phyloP scores from a whole-genome alignment of 2,888 invertebrate genomes.

The Phytoseiulus persimilis region DNA sequence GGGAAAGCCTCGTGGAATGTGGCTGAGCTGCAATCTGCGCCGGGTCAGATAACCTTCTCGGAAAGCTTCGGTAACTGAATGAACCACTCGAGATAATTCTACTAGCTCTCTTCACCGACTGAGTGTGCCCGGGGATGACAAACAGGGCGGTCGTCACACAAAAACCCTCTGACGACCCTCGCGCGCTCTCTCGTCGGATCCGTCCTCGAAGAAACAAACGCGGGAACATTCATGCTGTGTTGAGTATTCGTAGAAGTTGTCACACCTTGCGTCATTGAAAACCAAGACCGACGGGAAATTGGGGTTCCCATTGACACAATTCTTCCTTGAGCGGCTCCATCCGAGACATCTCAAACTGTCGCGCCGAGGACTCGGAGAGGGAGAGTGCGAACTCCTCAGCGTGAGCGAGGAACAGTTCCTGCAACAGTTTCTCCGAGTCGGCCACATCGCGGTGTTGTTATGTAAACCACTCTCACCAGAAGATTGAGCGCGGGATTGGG shows the following conservation, averaged over 20 bases:
- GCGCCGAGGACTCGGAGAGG: not conserved
- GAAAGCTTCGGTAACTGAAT: not conserved
- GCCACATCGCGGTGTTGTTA: not conserved
- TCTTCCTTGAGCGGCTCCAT: not conserved
- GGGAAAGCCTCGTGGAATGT: not conserved
- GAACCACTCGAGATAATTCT: not conserved
- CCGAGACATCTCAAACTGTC: not conserved
- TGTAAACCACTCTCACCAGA: not conserved
- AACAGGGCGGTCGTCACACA: not conserved
- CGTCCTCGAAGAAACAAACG: not conserved
- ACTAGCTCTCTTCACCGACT: not conserved
- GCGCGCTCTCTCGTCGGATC: not conserved
- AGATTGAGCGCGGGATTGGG: not conserved
- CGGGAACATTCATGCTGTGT: not conserved
- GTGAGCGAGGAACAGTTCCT: too few species aligned
- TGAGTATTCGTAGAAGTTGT: not conserved
- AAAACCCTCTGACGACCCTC: not conserved
- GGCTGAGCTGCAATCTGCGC: not conserved
- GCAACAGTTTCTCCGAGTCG: too few species aligned
- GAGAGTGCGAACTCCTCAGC: too few species aligned
- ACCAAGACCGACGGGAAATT: not conserved
- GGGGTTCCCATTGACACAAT: not conserved
- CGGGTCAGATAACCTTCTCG: not conserved
- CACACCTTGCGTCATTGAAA: not conserved
- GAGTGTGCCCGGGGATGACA: not conserved